Conservation (phyloP, 1,140 invertebrate species). For the Drosophila lowei region DNA sequence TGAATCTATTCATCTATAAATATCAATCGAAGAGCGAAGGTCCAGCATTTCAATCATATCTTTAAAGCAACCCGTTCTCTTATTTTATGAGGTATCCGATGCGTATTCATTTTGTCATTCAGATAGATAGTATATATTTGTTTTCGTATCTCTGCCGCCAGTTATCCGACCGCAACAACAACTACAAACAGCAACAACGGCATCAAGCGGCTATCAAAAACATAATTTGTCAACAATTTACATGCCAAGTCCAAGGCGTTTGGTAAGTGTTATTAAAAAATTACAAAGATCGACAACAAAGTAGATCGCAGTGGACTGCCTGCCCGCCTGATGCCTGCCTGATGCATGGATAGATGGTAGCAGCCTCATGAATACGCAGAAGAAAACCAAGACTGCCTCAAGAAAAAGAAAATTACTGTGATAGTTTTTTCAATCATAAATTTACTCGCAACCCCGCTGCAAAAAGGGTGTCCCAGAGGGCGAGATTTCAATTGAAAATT, state of each 20-base stretch:
- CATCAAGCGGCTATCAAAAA: constrained; percentile 50
- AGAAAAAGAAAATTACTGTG: constrained; percentile 66
- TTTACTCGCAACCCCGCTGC: constrained; percentile 27
- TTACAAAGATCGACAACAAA: constrained; percentile 45
- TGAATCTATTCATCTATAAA: no score
- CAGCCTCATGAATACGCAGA: constrained; percentile 64
- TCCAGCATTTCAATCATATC: no score
- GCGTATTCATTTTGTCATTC: no score
- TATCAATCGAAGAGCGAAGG: no score
- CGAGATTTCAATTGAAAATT: constrained; percentile 43
- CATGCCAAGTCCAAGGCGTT: constrained; percentile 76
- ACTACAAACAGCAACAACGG: constrained; percentile 10
- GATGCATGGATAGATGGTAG: constrained; percentile 3
- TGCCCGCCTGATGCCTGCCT: constrained; percentile 1
- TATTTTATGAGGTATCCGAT: no score
- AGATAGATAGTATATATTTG: neutral
- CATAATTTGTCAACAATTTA: constrained; percentile 78
- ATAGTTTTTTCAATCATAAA: constrained; percentile 62
- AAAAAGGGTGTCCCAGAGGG: constrained; percentile 6
- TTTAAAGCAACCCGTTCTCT: no score
- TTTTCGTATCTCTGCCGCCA: constrained; percentile 56
- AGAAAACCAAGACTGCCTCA: constrained; percentile 39
- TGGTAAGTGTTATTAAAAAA: constrained; percentile 76
- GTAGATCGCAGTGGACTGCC: constrained; percentile 3
- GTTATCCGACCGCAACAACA: constrained; percentile 30